phyloP scores from a whole-genome alignment of 2,888 invertebrate species.

The Altica lythri region DNA sequence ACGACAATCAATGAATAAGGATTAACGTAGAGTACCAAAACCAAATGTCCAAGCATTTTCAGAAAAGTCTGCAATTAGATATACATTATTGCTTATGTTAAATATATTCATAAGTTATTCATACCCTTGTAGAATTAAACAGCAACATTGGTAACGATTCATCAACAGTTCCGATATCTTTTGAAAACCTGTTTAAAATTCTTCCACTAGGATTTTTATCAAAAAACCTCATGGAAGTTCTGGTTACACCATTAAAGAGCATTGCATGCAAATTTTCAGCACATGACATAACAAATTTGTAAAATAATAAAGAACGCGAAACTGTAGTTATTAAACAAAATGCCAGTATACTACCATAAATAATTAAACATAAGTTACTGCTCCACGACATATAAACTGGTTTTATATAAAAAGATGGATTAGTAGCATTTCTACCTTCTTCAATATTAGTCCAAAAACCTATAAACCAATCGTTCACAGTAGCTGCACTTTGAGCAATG shows the following conservation, averaged over 20 bases:
- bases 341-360: conserved; percentile 63
- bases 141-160: conserved; percentile 64
- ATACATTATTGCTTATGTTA: too few species aligned
- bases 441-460: conserved; percentile 59
- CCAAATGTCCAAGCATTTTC: conserved; percentile 59
- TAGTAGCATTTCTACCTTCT: conserved; percentile 3
- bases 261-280: conserved; percentile 60
- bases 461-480: conserved; percentile 73
- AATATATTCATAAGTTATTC: too few species aligned
- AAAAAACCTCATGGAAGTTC: conserved; percentile 70
- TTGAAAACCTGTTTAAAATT: conserved; percentile 79
- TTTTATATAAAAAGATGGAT: conserved; percentile 3
- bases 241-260: conserved; percentile 58
- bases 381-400: conserved; percentile 26
- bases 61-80: conserved; percentile 57
- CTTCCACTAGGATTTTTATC: conserved; percentile 80
- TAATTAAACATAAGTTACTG: conserved; percentile 61
- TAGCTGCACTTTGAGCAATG: conserved; percentile 65
- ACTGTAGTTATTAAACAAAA: conserved; percentile 62
- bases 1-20: conserved; percentile 58
- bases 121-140: neutral
- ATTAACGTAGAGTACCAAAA: conserved; percentile 62
- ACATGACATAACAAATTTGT: conserved; percentile 72
- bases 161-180: conserved; percentile 79
- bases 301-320: conserved; percentile 69